Percentiles rank a stretch among this genome's conserved stretches.
These are phyloP conservation scores for Leptosomus discolor DNA, from an alignment of 2,113 vertebrate species.

Conservation along the genomic window DNA sequence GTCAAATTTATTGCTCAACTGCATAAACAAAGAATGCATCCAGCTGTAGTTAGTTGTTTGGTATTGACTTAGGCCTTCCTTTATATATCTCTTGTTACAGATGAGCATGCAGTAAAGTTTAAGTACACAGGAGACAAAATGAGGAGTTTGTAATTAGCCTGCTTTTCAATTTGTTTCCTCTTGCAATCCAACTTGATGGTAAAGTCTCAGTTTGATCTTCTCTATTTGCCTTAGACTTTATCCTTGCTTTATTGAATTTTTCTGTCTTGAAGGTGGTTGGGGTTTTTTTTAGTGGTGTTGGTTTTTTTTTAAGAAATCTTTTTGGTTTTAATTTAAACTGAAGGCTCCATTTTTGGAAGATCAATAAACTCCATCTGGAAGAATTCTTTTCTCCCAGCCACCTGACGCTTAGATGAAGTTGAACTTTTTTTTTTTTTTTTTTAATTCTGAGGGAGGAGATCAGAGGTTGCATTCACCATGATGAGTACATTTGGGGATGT, in stretches of 20 bases:
- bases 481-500: slow-evolving; percentile 18
- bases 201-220: neutral
- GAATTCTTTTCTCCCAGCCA: slow-evolving; percentile 27
- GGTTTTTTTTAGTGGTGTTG: neutral
- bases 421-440: neutral
- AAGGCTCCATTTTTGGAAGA: slow-evolving; percentile 42
- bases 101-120: neutral
- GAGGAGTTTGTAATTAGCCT: slow-evolving; percentile 12
- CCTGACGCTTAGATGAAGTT: slow-evolving; percentile 21
- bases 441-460: neutral
- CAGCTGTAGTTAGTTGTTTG: neutral
- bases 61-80: neutral
- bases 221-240: slow-evolving; percentile 3
- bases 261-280: neutral
- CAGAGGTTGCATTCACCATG: slow-evolving; percentile 11
- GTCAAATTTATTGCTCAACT: neutral
- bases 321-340: slow-evolving; percentile 40
- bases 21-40: neutral
- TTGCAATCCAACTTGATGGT: neutral
- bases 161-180: slow-evolving; percentile 22
- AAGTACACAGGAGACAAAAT: neutral
- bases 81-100: neutral
- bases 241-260: slow-evolving; percentile 22
- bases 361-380: slow-evolving; percentile 43
- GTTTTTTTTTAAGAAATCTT: neutral